Percentiles rank a stretch among this genome's conserved stretches.
Conservation (phyloP, 1,140 invertebrate species). For the Drosophila tani region DNA sequence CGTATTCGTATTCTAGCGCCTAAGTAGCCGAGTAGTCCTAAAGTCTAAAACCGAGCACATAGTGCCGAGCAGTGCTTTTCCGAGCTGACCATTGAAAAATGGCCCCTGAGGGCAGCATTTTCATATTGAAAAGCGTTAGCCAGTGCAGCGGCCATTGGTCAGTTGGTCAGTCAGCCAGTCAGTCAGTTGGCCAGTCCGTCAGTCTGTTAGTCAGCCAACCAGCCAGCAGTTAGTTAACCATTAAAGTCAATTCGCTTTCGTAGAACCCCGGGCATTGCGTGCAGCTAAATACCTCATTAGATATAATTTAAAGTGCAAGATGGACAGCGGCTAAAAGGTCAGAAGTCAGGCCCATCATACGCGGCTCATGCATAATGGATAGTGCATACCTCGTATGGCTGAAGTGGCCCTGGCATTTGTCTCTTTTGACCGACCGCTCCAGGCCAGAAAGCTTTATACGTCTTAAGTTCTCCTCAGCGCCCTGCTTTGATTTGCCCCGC, state of each 20-base stretch:
- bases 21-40: slow-evolving; percentile 40
- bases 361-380: slow-evolving; percentile 44
- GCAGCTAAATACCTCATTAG: slow-evolving; percentile 83
- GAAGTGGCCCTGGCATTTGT: slow-evolving; percentile 48
- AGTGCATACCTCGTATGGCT: slow-evolving; percentile 20
- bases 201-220: slow-evolving; percentile 36
- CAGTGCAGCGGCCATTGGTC: slow-evolving; percentile 46
- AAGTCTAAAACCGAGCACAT: slow-evolving; percentile 48
- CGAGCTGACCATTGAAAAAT: slow-evolving; percentile 8
- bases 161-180: slow-evolving; percentile 18
- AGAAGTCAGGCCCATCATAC: slow-evolving; percentile 27
- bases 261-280: slow-evolving; percentile 65
- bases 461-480: slow-evolving; percentile 38
- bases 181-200: slow-evolving; percentile 11
- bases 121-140: slow-evolving; percentile 75
- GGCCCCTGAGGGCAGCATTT: slow-evolving; percentile 60
- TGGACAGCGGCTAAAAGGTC: slow-evolving; percentile 31
- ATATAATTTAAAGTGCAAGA: slow-evolving; percentile 68
- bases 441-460: slow-evolving; percentile 58
- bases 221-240: slow-evolving; percentile 43
- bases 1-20: slow-evolving; percentile 60
- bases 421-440: slow-evolving; percentile 9
- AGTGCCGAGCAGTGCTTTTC: slow-evolving; percentile 59
- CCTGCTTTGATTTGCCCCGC: slow-evolving; percentile 42
- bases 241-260: slow-evolving; percentile 69